phyloP scores from a whole-genome alignment of 1,140 invertebrate genomes.

The Pseudomyrmex concolor region DNA sequence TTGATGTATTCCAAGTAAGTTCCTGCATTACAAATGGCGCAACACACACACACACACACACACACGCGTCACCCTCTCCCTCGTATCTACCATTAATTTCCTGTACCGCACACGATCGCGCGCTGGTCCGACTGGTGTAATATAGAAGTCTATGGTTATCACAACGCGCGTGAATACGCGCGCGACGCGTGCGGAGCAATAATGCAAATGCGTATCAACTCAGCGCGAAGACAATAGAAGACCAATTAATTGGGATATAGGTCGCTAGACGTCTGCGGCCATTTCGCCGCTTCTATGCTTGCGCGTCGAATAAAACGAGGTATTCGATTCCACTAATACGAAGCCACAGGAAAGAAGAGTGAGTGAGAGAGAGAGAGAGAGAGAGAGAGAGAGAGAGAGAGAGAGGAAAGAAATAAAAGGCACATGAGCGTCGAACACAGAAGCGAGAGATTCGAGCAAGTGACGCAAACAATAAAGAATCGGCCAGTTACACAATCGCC shows the following conservation, averaged over 20 bases:
- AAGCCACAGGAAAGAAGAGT: slow-evolving; percentile 36
- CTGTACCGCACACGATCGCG: slow-evolving; percentile 15
- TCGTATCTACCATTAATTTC: slow-evolving; percentile 42
- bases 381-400: slow-evolving; percentile 12
- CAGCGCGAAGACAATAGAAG: slow-evolving; percentile 71
- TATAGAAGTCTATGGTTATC: slow-evolving; percentile 37
- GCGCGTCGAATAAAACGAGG: slow-evolving; percentile 68
- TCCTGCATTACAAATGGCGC: slow-evolving; percentile 66
- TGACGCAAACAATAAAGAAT: too few relatives aligned
- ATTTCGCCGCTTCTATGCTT: slow-evolving; percentile 57
- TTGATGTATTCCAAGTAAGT: slow-evolving; percentile 69
- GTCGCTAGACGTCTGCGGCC: slow-evolving; percentile 71
- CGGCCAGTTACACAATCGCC: slow-evolving; percentile 36
- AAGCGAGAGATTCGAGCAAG: slow-evolving; percentile 14
- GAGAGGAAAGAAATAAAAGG: slow-evolving; percentile 5
- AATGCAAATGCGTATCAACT: slow-evolving; percentile 40
- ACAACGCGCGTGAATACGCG: not conserved
- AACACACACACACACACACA: too few relatives aligned
- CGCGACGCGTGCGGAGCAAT: slow-evolving; percentile 31
- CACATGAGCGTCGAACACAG: not conserved
- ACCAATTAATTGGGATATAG: slow-evolving; percentile 77
- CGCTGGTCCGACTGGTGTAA: slow-evolving; percentile 24
- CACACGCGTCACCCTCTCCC: not conserved
- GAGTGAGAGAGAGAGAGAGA: slow-evolving; percentile 5
- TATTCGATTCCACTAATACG: slow-evolving; percentile 46